phyloP scores from a whole-genome alignment of 2,113 vertebrate species.

The Heterotilapia buettikoferi region DNA sequence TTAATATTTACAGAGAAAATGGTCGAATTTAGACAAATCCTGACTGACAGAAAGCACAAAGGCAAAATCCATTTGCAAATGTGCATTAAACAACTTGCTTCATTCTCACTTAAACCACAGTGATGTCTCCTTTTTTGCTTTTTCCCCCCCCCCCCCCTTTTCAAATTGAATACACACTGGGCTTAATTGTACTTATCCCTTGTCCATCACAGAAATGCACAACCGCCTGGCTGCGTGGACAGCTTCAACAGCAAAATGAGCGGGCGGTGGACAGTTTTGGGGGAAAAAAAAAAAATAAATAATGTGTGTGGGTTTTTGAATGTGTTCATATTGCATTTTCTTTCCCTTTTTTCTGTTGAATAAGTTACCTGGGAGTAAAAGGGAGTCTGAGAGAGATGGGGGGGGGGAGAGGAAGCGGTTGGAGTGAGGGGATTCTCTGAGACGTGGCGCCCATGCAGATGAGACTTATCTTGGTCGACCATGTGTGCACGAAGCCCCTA shows the following conservation, averaged over 20 bases:
- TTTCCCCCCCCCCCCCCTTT: background rate
- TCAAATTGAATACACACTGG: slow-evolving; percentile 47
- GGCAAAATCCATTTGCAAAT: slow-evolving; percentile 59
- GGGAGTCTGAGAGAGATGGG: slow-evolving; percentile 4
- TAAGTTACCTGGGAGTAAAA: slow-evolving; percentile 70
- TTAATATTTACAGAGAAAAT: slow-evolving; percentile 37
- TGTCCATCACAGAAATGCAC: slow-evolving; percentile 61
- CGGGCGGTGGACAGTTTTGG: background rate
- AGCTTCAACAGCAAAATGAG: slow-evolving; percentile 35
- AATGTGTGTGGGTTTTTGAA: slow-evolving; percentile 46
- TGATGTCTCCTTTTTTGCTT: slow-evolving; percentile 43
- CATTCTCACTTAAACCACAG: slow-evolving; percentile 60
- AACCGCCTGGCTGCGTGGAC: slow-evolving; percentile 1
- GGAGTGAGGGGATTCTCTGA: slow-evolving; percentile 51
- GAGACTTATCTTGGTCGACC: slow-evolving; percentile 77
- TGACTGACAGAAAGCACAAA: slow-evolving; percentile 65
- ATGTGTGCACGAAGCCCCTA: slow-evolving; percentile 71
- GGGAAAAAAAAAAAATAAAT: background rate
- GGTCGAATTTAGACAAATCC: slow-evolving; percentile 58
- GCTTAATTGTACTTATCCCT: slow-evolving; percentile 70
- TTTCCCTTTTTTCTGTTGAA: slow-evolving; percentile 45
- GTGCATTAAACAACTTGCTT: slow-evolving; percentile 49
- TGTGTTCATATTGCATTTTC: slow-evolving; percentile 50
- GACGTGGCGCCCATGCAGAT: slow-evolving; percentile 72
- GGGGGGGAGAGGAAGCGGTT: background rate